These are phyloP conservation scores for Calliphora vicina DNA, from an alignment of 1,140 invertebrate genomes.

Conservation along the genomic window DNA sequence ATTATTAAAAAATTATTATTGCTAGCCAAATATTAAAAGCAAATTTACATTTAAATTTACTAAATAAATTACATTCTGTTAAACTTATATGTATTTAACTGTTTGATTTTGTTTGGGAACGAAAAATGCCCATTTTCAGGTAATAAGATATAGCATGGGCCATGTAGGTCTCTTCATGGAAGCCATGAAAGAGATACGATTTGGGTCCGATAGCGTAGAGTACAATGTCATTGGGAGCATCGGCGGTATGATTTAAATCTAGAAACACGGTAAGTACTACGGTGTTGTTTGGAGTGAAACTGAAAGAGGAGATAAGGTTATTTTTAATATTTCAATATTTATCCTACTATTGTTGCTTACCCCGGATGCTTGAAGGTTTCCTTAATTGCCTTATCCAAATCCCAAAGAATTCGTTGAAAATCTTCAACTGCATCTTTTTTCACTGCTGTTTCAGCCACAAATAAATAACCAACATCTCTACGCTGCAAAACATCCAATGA, in stretches of 20 bases:
- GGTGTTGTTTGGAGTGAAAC: slow-evolving; percentile 28
- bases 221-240: neutral
- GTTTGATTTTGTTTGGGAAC: neutral
- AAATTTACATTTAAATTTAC: neutral
- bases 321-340: no score
- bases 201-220: slow-evolving; percentile 45
- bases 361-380: neutral
- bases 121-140: slow-evolving; percentile 40
- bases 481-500: slow-evolving; percentile 44
- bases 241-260: neutral
- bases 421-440: neutral
- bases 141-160: slow-evolving; percentile 49
- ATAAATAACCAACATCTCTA: slow-evolving; percentile 41
- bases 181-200: slow-evolving; percentile 47
- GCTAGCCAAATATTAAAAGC: slow-evolving; percentile 15
- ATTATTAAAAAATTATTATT: slow-evolving; percentile 10
- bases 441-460: slow-evolving; percentile 46
- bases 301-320: no score
- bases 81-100: neutral
- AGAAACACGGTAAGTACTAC: slow-evolving; percentile 45
- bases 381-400: slow-evolving; percentile 44
- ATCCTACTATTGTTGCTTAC: slow-evolving; percentile 10
- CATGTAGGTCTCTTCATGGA: slow-evolving; percentile 52
- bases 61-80: slow-evolving; percentile 19
- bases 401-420: neutral